Evolutionary conservation across 2,797 vertebrate genomes (phyloP), one percentile per base, ranked within the genome.

Genomic region (Pempheris klunzingeri): DNA sequence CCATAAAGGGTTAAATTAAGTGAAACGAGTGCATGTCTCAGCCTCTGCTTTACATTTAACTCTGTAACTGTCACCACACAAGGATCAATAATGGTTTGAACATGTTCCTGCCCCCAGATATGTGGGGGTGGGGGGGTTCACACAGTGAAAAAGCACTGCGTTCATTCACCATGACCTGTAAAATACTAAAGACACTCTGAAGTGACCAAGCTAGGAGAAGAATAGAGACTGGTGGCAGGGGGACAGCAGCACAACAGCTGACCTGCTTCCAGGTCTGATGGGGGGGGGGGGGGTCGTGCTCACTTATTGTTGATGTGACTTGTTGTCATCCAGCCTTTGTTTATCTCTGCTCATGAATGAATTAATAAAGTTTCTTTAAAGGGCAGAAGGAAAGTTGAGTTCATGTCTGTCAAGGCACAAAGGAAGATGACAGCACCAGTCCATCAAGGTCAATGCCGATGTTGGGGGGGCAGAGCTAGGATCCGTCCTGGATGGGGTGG

Each of bases 361-460:
- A 47, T n/a, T n/a, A n/a, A n/a, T 38, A n/a, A 58, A 58, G 72
- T 72, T 66, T 61, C 32, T 69, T 74, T 22, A 58, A 67, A 55
- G 53, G 64, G 39, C 67, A 15, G 41, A 46, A 49, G 70, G 34
- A 67, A 71, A 81, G 78, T 85, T 74, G 74, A 76, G 55, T 77
- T 62, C 32, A 84, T 80, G 77, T 81, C 82, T 71, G 75, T 87
- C 83, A 78, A 41, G 72, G 47, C 67, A 91, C 81, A 92, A 91
- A 89, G 65, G 72, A 76, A 61, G 63, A 86, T 84, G 82, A 90
- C 87, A 87, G 88, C 88, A 92, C 59, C 63, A 81, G 87, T 71
- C 77, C 74, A 84, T 92, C 92, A 87, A 91, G 90, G 92, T 92
- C 93, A 92, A 75, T 64, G 80, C 81, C 80, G 57, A 76, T 75